Conservation (phyloP, 2,113 vertebrate genomes). For the Piprites chloris region DNA sequence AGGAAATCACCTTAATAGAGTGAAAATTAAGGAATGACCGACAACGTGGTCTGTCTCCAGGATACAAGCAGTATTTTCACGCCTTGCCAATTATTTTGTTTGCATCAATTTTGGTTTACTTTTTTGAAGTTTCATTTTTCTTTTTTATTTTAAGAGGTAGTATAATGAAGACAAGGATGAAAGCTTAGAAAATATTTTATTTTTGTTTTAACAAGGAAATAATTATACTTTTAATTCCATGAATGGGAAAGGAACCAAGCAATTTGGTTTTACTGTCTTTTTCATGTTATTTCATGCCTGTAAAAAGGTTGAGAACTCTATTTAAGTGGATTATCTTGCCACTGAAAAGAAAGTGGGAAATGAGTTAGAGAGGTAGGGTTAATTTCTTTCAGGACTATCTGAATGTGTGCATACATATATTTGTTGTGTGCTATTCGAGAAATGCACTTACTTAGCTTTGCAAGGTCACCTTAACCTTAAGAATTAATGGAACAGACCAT, state of each 20-base stretch:
- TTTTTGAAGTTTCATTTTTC: constrained; percentile 44
- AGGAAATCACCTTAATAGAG: constrained; percentile 80
- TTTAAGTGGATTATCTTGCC: constrained; percentile 55
- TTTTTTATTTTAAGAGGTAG: constrained; percentile 36
- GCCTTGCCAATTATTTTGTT: constrained; percentile 76
- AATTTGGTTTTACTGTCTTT: constrained; percentile 24
- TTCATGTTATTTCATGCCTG: constrained; percentile 52
- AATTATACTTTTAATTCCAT: constrained; percentile 33
- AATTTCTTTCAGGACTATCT: constrained; percentile 24
- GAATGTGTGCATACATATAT: constrained; percentile 7
- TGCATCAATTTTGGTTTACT: constrained; percentile 70
- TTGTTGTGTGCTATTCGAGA: constrained; percentile 14
- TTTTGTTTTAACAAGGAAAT: constrained; percentile 66
- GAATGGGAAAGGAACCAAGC: constrained; percentile 23
- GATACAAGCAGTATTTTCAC: constrained; percentile 64
- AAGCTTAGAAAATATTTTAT: constrained; percentile 64
- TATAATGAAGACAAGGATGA: constrained; percentile 53
- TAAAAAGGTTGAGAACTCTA: constrained; percentile 53
- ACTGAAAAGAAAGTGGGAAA: constrained; percentile 47
- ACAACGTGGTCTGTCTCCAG: constrained; percentile 67
- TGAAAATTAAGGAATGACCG: constrained; percentile 78
- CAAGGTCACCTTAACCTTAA: constrained; percentile 32
- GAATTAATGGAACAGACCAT: constrained; percentile 43
- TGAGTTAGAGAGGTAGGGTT: constrained; percentile 47
- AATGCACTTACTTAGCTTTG: constrained; percentile 42